Evolutionary conservation across 2,797 vertebrate genomes (phyloP).

Genomic region (Liparis tanakae): DNA sequence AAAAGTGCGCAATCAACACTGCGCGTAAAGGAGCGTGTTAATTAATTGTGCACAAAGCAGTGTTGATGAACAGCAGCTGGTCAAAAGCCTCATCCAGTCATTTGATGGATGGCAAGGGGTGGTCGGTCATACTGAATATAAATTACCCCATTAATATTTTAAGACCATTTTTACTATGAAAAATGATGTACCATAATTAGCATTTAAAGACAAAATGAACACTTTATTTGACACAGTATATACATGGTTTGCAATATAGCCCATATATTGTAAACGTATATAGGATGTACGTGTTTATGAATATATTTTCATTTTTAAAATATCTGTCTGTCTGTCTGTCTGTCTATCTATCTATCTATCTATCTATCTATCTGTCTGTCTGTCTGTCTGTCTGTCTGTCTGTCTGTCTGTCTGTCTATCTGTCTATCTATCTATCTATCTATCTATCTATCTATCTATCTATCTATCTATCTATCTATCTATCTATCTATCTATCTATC

Average conservation of each 20-base stretch:
- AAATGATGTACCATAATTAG: background rate
- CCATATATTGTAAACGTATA: background rate
- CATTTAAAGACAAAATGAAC: background rate
- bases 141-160: background rate
- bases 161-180: background rate
- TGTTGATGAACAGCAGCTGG: background rate
- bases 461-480: background rate
- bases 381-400: background rate
- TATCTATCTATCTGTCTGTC: background rate
- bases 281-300: background rate
- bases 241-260: background rate
- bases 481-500: background rate
- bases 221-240: background rate
- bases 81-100: background rate
- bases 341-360: background rate
- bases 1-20: background rate
- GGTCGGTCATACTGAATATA: background rate
- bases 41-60: background rate
- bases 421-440: too few species aligned
- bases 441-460: too few species aligned
- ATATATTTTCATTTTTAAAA: background rate
- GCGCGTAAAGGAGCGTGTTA: background rate
- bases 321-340: background rate
- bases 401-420: background rate
- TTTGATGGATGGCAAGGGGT: background rate